These are phyloP conservation scores for Pasiphila rectangulata DNA, from an alignment of 2,888 invertebrate species.

Conservation along the genomic window DNA sequence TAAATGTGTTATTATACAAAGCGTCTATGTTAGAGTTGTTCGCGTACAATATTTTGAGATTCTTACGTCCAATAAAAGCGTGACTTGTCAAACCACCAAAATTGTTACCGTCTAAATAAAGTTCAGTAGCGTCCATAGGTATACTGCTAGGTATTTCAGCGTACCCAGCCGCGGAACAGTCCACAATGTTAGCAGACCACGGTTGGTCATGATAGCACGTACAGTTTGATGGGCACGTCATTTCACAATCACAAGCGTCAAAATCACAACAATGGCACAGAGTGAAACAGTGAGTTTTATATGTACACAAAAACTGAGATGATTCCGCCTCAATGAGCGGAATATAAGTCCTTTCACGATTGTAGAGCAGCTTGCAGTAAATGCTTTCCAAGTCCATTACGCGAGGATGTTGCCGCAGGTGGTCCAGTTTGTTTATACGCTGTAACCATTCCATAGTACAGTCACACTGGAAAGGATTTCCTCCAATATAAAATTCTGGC, in stretches of 20 bases:
- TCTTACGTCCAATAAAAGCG: slow-evolving; percentile 95
- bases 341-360: slow-evolving; percentile 90
- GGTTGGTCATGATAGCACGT: slow-evolving; percentile 96
- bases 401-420: slow-evolving; percentile 91
- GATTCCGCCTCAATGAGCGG: slow-evolving; percentile 93
- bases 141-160: slow-evolving; percentile 91
- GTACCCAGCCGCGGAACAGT: slow-evolving; percentile 91
- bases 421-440: slow-evolving; percentile 91
- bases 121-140: slow-evolving; percentile 97
- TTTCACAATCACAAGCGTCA: slow-evolving; percentile 98
- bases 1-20: slow-evolving; percentile 94
- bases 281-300: slow-evolving; percentile 96
- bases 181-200: slow-evolving; percentile 96
- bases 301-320: slow-evolving; percentile 94
- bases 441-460: slow-evolving; percentile 98
- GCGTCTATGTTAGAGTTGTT: slow-evolving; percentile 93
- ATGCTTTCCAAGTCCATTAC: slow-evolving; percentile 95
- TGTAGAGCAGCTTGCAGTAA: slow-evolving; percentile 92
- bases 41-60: slow-evolving; percentile 91
- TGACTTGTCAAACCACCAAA: slow-evolving; percentile 93
- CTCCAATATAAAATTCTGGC: slow-evolving; percentile 95
- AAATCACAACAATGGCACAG: slow-evolving; percentile 98
- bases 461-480: slow-evolving; percentile 96
- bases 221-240: slow-evolving; percentile 96
- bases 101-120: slow-evolving; percentile 95